These are phyloP conservation scores for Seladonia tumulorum DNA, from an alignment of 2,888 invertebrate genomes.

Conservation along the genomic window DNA sequence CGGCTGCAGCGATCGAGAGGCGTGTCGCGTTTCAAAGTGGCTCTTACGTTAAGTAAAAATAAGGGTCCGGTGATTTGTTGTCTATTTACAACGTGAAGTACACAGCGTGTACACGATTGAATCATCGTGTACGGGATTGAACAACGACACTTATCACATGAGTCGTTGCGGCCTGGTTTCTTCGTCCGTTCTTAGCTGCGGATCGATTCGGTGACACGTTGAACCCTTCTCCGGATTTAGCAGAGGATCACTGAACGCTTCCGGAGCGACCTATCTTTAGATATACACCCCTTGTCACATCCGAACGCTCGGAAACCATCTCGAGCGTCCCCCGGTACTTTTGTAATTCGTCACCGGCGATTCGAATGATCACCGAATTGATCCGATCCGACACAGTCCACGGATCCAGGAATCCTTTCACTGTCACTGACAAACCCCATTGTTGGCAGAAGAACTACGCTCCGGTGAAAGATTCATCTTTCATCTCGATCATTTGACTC, in stretches of 20 bases:
- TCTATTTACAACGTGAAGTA: constrained; percentile 77
- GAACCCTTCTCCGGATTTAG: constrained; percentile 5
- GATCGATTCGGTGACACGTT: constrained; percentile 59
- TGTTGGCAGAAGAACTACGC: constrained; percentile 18
- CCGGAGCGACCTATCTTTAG: constrained; percentile 5
- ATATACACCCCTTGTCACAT: background rate
- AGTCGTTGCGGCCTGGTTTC: constrained; percentile 51
- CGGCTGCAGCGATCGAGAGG: constrained; percentile 59
- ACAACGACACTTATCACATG: constrained; percentile 68
- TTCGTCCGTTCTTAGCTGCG: constrained; percentile 39
- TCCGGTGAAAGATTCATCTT: background rate
- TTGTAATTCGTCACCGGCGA: constrained; percentile 37
- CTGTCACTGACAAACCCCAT: background rate
- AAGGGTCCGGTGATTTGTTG: constrained; percentile 70
- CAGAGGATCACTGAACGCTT: constrained; percentile 1
- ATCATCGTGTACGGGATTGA: constrained; percentile 63
- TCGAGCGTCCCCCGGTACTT: background rate
- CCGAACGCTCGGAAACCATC: background rate
- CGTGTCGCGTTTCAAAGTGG: constrained; percentile 29
- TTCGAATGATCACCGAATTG: constrained; percentile 36
- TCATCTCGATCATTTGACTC: background rate
- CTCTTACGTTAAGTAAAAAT: constrained; percentile 63
- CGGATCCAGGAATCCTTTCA: constrained; percentile 19
- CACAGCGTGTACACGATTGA: constrained; percentile 61
- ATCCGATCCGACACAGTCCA: constrained; percentile 14